Conservation (phyloP, 2,888 invertebrate species). For the Blastobasis lacticolella region DNA sequence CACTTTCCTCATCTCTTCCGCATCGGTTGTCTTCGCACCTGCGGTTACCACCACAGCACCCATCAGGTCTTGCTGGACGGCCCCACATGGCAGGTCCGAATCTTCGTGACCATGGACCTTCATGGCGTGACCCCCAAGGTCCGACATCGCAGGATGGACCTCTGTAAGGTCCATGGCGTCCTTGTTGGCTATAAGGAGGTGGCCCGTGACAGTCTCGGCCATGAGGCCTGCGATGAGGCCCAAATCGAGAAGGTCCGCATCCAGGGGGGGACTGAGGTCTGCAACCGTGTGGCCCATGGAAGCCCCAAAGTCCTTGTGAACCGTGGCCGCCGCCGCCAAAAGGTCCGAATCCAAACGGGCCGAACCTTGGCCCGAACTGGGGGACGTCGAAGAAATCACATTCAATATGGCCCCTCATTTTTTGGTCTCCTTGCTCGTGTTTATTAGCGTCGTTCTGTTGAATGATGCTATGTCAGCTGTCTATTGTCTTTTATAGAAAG, state of each 20-base stretch:
- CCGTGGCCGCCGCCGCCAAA: background rate
- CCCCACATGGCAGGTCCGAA: slow-evolving; percentile 1
- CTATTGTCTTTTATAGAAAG: background rate
- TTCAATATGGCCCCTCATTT: slow-evolving; percentile 5
- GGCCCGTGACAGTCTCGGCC: too few relatives aligned
- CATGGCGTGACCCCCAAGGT: background rate
- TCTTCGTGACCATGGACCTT: background rate
- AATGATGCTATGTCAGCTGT: too few relatives aligned
- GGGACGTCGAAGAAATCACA: background rate
- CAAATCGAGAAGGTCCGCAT: background rate
- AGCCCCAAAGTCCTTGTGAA: background rate
- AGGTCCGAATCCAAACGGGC: too few relatives aligned
- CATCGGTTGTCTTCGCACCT: background rate
- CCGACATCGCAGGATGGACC: background rate
- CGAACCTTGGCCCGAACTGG: background rate
- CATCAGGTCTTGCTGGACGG: background rate
- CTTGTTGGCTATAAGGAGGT: background rate
- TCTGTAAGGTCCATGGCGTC: background rate
- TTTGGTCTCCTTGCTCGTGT: too few relatives aligned
- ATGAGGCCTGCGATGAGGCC: background rate
- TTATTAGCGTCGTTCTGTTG: too few relatives aligned
- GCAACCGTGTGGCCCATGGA: background rate
- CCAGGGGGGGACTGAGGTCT: background rate
- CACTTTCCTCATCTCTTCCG: background rate
- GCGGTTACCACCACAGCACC: background rate